Percentiles rank a stretch among this genome's conserved stretches.
Conservation (phyloP, 2,113 vertebrate species). For the Aleadryas rufinucha region DNA sequence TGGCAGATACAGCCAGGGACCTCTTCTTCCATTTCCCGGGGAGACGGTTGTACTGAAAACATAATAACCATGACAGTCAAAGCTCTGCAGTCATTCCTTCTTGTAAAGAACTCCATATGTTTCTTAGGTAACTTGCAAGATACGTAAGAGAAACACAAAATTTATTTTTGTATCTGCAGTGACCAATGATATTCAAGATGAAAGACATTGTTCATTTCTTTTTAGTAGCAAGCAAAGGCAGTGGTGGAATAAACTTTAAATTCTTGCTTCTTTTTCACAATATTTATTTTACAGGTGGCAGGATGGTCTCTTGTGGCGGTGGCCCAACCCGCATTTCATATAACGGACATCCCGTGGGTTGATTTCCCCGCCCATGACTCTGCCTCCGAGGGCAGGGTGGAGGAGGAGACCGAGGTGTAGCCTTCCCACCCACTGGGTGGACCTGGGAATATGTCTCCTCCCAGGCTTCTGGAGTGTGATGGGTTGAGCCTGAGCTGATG, state of each 20-base stretch:
- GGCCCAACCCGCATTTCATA: no score
- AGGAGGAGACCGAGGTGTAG: no score
- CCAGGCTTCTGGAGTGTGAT: no score
- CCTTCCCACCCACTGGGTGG: no score
- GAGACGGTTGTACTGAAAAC: background rate
- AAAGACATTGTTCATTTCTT: background rate
- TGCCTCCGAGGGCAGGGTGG: no score
- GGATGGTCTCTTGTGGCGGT: no score
- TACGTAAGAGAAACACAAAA: background rate
- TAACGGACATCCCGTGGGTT: no score
- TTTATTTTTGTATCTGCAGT: background rate
- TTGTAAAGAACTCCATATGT: background rate
- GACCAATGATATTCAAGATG: background rate
- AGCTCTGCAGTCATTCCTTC: background rate
- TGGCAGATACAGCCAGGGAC: background rate
- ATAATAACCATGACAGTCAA: background rate
- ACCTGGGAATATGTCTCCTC: no score
- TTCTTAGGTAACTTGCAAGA: background rate
- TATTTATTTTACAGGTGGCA: background rate
- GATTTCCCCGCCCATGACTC: no score
- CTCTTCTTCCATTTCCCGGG: background rate
- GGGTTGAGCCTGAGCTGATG: no score
- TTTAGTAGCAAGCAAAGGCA: background rate
- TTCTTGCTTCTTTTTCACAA: background rate
- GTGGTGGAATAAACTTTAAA: background rate